Percentiles rank a stretch among this genome's conserved stretches.
These are phyloP conservation scores for Periphyllus acericola DNA, from an alignment of 2,888 invertebrate species.

Conservation along the genomic window DNA sequence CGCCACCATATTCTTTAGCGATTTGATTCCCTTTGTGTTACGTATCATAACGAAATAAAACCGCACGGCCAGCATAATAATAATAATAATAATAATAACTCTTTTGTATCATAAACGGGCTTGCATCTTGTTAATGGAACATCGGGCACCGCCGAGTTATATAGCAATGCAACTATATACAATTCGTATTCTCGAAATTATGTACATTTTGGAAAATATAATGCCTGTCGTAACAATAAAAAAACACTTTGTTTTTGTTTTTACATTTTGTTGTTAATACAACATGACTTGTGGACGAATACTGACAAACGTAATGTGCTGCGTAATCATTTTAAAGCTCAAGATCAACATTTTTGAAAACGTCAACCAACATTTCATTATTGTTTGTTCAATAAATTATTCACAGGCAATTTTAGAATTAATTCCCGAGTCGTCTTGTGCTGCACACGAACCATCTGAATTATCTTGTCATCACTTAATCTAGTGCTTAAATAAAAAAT, in stretches of 20 bases:
- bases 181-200: slow-evolving; percentile 22
- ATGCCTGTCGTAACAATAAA: slow-evolving; percentile 4
- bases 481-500: neutral
- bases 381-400: slow-evolving; percentile 15
- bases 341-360: slow-evolving; percentile 22
- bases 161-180: neutral
- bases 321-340: slow-evolving; percentile 16
- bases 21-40: neutral
- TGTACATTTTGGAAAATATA: slow-evolving; percentile 14
- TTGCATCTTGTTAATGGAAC: slow-evolving; percentile 24
- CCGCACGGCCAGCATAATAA: neutral
- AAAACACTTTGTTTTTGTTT: slow-evolving; percentile 9
- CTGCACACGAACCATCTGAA: neutral
- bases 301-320: neutral
- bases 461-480: neutral
- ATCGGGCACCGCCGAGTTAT: neutral
- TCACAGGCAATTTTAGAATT: neutral
- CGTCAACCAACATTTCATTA: neutral
- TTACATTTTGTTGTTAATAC: slow-evolving; percentile 2
- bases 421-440: neutral
- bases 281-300: neutral
- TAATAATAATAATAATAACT: slow-evolving; percentile 17
- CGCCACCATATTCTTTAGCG: slow-evolving; percentile 14
- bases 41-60: slow-evolving; percentile 29
- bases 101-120: slow-evolving; percentile 19